Conservation (phyloP, 1,140 invertebrate genomes). For the Saccostrea glomerata region DNA sequence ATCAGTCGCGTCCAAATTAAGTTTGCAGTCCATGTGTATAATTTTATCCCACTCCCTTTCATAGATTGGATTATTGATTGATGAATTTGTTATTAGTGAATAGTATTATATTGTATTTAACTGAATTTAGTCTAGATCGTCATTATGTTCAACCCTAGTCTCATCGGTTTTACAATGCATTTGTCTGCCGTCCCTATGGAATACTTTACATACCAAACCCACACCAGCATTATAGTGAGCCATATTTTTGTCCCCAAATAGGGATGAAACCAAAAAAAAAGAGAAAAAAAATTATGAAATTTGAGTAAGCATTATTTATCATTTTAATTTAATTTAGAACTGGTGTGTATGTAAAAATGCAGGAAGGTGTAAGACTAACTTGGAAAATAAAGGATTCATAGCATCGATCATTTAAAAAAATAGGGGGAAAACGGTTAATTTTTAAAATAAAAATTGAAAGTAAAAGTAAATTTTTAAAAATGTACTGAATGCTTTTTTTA, state of each 20-base stretch:
- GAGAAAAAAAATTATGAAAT: neutral
- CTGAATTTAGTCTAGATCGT: neutral
- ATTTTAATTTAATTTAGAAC: neutral
- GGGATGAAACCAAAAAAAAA: neutral
- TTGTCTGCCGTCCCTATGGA: neutral
- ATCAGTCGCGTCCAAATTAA: neutral
- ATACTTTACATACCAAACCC: slow-evolving; percentile 18
- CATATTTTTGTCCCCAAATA: no score
- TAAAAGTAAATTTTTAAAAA: neutral
- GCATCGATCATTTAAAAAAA: neutral
- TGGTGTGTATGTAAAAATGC: neutral
- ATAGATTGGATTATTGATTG: neutral
- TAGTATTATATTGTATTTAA: slow-evolving; percentile 26
- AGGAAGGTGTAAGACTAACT: neutral
- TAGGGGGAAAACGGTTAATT: neutral
- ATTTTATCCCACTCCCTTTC: neutral
- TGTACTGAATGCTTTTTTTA: neutral
- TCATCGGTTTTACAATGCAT: neutral
- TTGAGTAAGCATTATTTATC: neutral
- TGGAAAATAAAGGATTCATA: neutral
- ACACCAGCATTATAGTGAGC: neutral
- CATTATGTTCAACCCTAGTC: neutral
- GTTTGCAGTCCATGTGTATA: neutral
- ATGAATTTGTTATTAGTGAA: slow-evolving; percentile 24
- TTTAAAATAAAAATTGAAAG: neutral